Percentiles rank a stretch among this genome's conserved stretches.
These are phyloP conservation scores for Macrochelys suwanniensis DNA, from an alignment of 2,797 vertebrate genomes.

Conservation along the genomic window DNA sequence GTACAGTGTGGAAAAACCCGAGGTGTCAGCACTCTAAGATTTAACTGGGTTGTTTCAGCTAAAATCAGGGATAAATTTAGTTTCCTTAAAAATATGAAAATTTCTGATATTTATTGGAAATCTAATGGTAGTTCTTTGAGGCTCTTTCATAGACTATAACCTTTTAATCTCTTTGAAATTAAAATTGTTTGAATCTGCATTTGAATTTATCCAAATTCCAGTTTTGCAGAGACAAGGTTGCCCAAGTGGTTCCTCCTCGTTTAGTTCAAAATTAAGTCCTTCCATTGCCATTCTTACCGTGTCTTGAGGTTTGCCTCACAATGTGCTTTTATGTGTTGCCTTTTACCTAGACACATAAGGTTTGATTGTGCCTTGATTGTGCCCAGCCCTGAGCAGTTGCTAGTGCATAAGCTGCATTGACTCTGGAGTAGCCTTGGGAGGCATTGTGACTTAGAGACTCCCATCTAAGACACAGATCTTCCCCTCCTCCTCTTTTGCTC, in stretches of 20 bases:
- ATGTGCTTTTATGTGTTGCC: background rate
- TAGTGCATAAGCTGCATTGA: background rate
- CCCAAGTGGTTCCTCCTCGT: background rate
- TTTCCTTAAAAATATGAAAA: background rate
- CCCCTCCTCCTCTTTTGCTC: background rate
- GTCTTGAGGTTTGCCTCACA: background rate
- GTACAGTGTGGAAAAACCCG: background rate
- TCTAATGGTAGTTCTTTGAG: background rate
- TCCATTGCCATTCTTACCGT: background rate
- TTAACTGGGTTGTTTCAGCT: background rate
- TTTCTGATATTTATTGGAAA: conserved; percentile 12
- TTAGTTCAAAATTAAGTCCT: background rate
- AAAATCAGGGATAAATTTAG: background rate
- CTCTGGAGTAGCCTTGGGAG: background rate
- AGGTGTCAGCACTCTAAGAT: background rate
- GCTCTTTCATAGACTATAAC: background rate
- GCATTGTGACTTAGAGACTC: background rate
- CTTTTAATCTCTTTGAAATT: background rate
- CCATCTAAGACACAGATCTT: background rate
- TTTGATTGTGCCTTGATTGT: background rate
- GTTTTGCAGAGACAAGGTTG: background rate
- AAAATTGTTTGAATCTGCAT: conserved; percentile 11
- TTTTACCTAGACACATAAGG: background rate
- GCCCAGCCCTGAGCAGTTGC: background rate
- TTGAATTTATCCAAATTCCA: background rate